Evolutionary conservation across 2,888 invertebrate species (phyloP).

Genomic region (Pristionchus mayeri): DNA sequence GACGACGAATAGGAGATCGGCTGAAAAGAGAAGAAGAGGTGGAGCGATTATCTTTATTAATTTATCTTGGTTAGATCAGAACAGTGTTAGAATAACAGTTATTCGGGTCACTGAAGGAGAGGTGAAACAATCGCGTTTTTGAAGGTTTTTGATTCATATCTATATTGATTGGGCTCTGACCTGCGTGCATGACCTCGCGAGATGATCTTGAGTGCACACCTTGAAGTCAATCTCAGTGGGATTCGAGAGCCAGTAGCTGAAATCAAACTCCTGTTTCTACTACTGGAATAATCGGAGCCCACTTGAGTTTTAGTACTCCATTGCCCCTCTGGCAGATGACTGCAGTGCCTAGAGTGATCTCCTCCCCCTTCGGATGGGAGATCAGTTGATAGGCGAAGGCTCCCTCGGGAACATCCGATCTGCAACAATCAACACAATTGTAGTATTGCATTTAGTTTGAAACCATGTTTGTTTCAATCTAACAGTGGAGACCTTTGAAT

Average conservation of each 20-base stretch:
- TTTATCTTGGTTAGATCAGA: too few relatives aligned
- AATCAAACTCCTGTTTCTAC: not conserved
- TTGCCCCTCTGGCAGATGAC: constrained; percentile 69
- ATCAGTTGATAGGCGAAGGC: constrained; percentile 36
- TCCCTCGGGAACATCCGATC: constrained; percentile 32
- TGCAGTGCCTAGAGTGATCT: constrained; percentile 65
- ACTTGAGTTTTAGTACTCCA: constrained; percentile 66
- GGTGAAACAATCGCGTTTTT: too few relatives aligned
- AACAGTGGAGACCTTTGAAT: too few relatives aligned
- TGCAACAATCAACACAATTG: too few relatives aligned
- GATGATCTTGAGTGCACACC: constrained; percentile 68
- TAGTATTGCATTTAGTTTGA: too few relatives aligned
- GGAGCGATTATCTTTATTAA: too few relatives aligned
- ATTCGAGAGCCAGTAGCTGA: constrained; percentile 67
- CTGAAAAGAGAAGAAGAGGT: constrained; percentile 51
- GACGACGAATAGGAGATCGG: constrained; percentile 59
- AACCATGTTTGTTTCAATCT: not conserved
- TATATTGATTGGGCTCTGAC: too few relatives aligned
- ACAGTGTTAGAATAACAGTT: too few relatives aligned
- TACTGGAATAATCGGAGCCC: not conserved
- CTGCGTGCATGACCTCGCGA: constrained; percentile 66
- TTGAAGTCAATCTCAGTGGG: constrained; percentile 57
- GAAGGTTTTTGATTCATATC: too few relatives aligned
- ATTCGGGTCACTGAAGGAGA: too few relatives aligned
- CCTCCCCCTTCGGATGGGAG: constrained; percentile 53